Percentiles rank a stretch among this genome's conserved stretches.
These are phyloP conservation scores for Porites evermanni DNA, from an alignment of 92 coral and sea anemone genomes.

Conservation along the genomic window DNA sequence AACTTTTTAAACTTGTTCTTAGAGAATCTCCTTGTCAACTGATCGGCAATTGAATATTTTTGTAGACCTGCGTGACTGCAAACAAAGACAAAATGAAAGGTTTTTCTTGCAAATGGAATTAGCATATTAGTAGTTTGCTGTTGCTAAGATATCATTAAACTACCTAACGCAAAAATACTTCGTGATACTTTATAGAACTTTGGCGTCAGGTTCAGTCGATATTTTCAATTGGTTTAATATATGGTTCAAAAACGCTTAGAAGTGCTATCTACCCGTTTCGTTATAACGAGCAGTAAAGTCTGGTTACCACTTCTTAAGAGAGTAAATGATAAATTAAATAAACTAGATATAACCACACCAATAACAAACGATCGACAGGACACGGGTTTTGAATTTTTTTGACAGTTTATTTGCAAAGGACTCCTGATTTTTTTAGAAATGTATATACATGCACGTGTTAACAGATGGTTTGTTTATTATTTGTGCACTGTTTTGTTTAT, in stretches of 20 bases:
- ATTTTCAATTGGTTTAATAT: neutral
- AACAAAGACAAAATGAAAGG: neutral
- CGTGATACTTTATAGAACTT: neutral
- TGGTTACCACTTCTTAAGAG: too few relatives aligned
- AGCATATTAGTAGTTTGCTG: neutral
- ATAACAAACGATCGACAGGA: neutral
- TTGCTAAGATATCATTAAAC: slow-evolving; percentile 5
- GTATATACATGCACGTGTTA: too few relatives aligned
- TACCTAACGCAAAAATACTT: neutral
- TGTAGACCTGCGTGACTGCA: slow-evolving; percentile 5
- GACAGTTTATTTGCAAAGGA: neutral
- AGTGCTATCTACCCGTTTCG: neutral
- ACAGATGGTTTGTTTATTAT: too few relatives aligned
- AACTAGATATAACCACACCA: neutral
- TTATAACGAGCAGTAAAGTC: too few relatives aligned
- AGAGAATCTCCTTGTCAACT: neutral
- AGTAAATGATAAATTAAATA: too few relatives aligned
- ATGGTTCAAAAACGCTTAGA: neutral
- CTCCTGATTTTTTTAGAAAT: neutral
- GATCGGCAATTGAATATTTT: too few relatives aligned
- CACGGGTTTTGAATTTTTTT: neutral
- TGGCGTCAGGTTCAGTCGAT: neutral
- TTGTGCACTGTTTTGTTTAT: too few relatives aligned
- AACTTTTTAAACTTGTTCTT: too few relatives aligned
- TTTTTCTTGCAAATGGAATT: neutral